phyloP scores from a whole-genome alignment of 2,888 invertebrate genomes.

The Dromius quadrimaculatus region DNA sequence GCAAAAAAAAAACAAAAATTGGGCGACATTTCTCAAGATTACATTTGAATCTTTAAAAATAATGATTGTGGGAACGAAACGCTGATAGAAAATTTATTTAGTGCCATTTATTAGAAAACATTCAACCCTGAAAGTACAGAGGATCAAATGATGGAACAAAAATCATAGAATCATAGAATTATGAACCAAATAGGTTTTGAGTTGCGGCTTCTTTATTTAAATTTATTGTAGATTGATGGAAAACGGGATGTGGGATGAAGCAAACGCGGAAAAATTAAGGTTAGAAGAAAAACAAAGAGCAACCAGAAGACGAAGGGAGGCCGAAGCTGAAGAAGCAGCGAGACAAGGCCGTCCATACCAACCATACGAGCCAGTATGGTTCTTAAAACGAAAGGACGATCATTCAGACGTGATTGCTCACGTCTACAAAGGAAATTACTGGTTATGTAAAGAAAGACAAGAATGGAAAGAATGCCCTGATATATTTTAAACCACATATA shows the following conservation, averaged over 20 bases:
- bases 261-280: slow-evolving; percentile 85
- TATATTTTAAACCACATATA: slow-evolving; percentile 75
- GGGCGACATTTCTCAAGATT: no score
- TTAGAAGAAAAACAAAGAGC: slow-evolving; percentile 97
- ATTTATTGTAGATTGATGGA: slow-evolving; percentile 93
- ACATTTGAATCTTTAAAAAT: no score
- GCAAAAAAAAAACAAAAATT: no score
- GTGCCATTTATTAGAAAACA: no score
- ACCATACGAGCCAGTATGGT: slow-evolving; percentile 89
- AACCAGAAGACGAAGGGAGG: slow-evolving; percentile 81
- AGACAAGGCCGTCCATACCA: slow-evolving; percentile 75
- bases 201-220: no score
- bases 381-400: slow-evolving; percentile 83
- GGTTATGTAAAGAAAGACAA: slow-evolving; percentile 88
- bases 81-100: no score
- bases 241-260: slow-evolving; percentile 90
- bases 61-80: no score
- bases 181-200: no score
- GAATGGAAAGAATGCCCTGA: slow-evolving; percentile 94
- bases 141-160: no score
- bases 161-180: no score
- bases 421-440: slow-evolving; percentile 89
- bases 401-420: slow-evolving; percentile 79
- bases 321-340: slow-evolving; percentile 80
- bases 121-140: no score